A percentile compares a stretch with the other conserved stretches of the same genome.
Evolutionary conservation across 2,113 vertebrate species (phyloP).

Genomic region (Aspiorhynchus laticeps): DNA sequence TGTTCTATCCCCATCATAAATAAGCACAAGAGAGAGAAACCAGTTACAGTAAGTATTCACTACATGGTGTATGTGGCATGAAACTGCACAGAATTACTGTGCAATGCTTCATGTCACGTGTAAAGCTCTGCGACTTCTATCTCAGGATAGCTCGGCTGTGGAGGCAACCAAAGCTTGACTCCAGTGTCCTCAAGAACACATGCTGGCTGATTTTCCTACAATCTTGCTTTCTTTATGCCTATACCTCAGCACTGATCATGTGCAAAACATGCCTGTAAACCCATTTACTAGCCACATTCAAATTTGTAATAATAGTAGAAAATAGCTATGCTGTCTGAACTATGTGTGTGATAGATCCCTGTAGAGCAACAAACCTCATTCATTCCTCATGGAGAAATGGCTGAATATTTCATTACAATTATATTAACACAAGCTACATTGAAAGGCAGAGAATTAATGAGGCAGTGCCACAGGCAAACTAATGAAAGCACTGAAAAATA

Average conservation of each 20-base stretch:
- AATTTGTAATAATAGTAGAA: background rate
- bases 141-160: background rate
- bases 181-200: background rate
- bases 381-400: conserved; percentile 39
- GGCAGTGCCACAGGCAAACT: conserved; percentile 37
- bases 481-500: conserved; percentile 30
- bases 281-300: background rate
- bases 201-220: background rate
- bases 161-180: conserved; percentile 9
- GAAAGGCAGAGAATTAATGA: conserved; percentile 46
- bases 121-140: background rate
- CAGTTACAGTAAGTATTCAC: background rate
- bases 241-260: background rate
- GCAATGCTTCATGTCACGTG: background rate
- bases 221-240: background rate
- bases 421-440: conserved; percentile 44
- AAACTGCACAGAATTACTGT: background rate
- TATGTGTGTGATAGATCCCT: conserved; percentile 42
- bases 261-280: conserved; percentile 1
- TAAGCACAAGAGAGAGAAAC: background rate
- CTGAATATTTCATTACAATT: conserved; percentile 51
- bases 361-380: conserved; percentile 47
- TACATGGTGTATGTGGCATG: background rate
- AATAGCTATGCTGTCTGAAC: conserved; percentile 27
- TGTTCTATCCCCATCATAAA: background rate